These are phyloP conservation scores for Euspilapteryx auroguttella DNA, from an alignment of 2,888 invertebrate genomes.

Conservation along the genomic window DNA sequence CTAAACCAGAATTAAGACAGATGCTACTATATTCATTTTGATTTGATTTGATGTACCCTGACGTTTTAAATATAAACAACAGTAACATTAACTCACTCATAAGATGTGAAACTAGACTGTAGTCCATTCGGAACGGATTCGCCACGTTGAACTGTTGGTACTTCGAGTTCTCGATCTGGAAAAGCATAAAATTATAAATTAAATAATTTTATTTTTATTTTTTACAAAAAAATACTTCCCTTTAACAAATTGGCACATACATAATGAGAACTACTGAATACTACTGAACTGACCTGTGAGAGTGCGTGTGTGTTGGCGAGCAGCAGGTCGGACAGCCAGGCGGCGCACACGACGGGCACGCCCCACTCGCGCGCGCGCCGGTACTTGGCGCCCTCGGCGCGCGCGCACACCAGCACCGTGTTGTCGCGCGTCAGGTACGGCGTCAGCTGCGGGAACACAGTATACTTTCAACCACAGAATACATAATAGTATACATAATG, in stretches of 20 bases:
- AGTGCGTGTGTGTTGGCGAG: constrained; percentile 85
- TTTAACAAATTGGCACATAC: background rate
- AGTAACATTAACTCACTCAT: constrained; percentile 91
- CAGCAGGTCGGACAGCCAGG: constrained; percentile 91
- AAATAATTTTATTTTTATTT: background rate
- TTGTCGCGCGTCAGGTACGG: constrained; percentile 79
- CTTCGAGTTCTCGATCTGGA: constrained; percentile 72
- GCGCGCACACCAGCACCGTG: constrained; percentile 75
- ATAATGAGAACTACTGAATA: background rate
- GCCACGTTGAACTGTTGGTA: constrained; percentile 85
- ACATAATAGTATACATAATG: too few relatives aligned
- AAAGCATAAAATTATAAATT: constrained; percentile 8
- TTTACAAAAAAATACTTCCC: background rate
- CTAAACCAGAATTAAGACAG: too few relatives aligned
- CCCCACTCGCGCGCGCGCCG: constrained; percentile 90
- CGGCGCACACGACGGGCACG: constrained; percentile 87
- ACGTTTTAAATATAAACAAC: too few relatives aligned
- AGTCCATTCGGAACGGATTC: constrained; percentile 85
- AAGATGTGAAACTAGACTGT: constrained; percentile 81
- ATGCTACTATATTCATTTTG: too few relatives aligned
- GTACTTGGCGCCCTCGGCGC: constrained; percentile 86
- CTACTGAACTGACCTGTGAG: constrained; percentile 55
- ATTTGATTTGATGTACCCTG: too few relatives aligned
- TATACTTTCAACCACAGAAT: background rate
- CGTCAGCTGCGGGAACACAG: constrained; percentile 50